A percentile compares a stretch with the other conserved stretches of the same genome.
Conservation (phyloP, 2,888 invertebrate species). For the Arge pagana region DNA sequence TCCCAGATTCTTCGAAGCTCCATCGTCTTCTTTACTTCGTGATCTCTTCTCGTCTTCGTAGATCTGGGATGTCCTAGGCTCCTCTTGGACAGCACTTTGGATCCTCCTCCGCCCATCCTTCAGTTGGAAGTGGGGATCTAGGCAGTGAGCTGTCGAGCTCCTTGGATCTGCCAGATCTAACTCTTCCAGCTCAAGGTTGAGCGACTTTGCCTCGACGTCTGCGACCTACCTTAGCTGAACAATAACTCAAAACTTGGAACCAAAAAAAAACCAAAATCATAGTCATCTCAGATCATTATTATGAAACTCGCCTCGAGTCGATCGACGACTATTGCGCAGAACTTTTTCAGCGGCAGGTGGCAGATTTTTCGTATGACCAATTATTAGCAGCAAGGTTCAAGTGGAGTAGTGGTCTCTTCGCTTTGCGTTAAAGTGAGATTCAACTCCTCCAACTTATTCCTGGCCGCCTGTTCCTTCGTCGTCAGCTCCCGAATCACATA, state of each 20-base stretch:
- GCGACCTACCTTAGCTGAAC: no score
- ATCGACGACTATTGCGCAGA: no score
- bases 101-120: slow-evolving; percentile 52
- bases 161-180: slow-evolving; percentile 70
- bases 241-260: no score
- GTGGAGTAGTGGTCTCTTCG: slow-evolving; percentile 72
- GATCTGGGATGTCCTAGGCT: no score
- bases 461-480: slow-evolving; percentile 36
- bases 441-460: slow-evolving; percentile 78
- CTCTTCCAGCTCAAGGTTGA: slow-evolving; percentile 71
- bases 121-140: slow-evolving; percentile 73
- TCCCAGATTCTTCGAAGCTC: neutral
- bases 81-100: no score
- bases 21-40: slow-evolving; percentile 2
- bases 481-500: neutral
- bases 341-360: no score
- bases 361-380: no score
- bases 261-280: no score
- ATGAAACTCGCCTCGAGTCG: no score
- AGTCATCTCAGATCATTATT: no score
- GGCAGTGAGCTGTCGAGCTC: slow-evolving; percentile 56
- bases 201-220: slow-evolving; percentile 24
- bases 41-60: no score
- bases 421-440: slow-evolving; percentile 71
- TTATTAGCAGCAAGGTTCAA: slow-evolving; percentile 60